These are phyloP conservation scores for Poeciliopsis retropinna DNA, from an alignment of 2,113 vertebrate genomes.

Conservation along the genomic window DNA sequence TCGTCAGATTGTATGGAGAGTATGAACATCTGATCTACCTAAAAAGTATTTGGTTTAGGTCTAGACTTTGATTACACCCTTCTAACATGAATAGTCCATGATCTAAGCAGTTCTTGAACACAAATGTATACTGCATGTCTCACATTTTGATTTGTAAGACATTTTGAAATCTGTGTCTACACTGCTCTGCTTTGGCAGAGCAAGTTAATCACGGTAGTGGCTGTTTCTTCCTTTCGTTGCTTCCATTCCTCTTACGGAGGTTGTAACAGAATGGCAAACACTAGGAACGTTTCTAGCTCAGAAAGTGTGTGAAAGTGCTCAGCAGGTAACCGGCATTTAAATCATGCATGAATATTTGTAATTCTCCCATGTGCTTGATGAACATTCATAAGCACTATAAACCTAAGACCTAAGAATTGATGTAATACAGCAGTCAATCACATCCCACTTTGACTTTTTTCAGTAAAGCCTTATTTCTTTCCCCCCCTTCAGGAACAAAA, in stretches of 20 bases:
- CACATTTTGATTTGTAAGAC: too few species aligned
- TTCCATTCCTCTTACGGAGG: background rate
- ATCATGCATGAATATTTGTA: slow-evolving; percentile 58
- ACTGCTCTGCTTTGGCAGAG: background rate
- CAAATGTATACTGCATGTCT: background rate
- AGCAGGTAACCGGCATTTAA: slow-evolving; percentile 16
- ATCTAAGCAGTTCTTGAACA: background rate
- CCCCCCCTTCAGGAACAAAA: background rate
- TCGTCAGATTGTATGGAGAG: too few species aligned
- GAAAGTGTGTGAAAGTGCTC: slow-evolving; percentile 27
- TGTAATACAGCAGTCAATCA: slow-evolving; percentile 28
- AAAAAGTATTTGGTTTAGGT: background rate
- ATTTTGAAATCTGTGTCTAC: too few species aligned
- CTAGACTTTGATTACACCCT: background rate
- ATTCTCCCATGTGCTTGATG: slow-evolving; percentile 48
- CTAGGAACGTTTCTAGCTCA: slow-evolving; percentile 34
- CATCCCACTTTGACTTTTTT: slow-evolving; percentile 25
- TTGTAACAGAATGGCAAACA: slow-evolving; percentile 25
- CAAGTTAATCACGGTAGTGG: background rate
- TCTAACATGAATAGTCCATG: background rate
- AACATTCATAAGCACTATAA: slow-evolving; percentile 42
- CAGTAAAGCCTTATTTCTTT: slow-evolving; percentile 18
- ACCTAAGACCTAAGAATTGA: slow-evolving; percentile 39
- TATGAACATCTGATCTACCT: too few species aligned
- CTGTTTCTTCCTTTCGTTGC: background rate